Conservation (phyloP, 1,140 invertebrate genomes). For the Globodera rostochiensis region DNA sequence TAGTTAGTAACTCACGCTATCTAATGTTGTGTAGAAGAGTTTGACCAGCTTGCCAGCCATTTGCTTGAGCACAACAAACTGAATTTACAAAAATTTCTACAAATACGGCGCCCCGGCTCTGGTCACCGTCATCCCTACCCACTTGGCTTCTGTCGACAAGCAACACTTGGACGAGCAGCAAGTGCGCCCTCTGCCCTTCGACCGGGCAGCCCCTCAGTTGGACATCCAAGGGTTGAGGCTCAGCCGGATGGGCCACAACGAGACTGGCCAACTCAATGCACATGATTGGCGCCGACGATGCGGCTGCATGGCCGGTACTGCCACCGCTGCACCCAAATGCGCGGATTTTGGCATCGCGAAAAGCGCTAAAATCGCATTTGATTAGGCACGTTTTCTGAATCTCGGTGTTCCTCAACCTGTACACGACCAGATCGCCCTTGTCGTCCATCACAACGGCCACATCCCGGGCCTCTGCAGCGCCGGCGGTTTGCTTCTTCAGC, state of each 20-base stretch:
- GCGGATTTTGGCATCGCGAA: conserved; percentile 20
- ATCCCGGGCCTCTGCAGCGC: conserved; percentile 5
- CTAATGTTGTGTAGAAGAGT: conserved; percentile 13
- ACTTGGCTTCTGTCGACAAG: conserved; percentile 6
- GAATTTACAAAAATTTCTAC: not conserved
- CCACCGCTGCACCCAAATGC: not conserved
- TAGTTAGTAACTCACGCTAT: not conserved
- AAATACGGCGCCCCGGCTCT: too few species aligned
- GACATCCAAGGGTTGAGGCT: conserved; percentile 6
- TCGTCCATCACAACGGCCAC: not conserved
- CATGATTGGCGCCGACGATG: not conserved
- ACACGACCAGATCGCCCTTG: conserved; percentile 11
- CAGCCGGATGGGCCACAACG: not conserved
- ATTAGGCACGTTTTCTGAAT: too few species aligned
- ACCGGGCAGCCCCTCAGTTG: conserved; percentile 2
- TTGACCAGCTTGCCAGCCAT: not conserved
- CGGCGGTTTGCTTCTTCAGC: conserved; percentile 6
- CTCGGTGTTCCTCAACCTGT: not conserved
- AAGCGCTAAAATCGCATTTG: not conserved
- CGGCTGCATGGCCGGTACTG: not conserved
- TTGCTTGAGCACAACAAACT: conserved; percentile 23
- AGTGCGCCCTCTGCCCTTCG: not conserved
- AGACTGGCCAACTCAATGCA: conserved; percentile 10
- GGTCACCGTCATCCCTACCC: not conserved
- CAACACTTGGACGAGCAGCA: conserved; percentile 11